Base-by-base conservation (phyloP, 2,797 vertebrate species). In the Hybognathus amarus region DNA sequence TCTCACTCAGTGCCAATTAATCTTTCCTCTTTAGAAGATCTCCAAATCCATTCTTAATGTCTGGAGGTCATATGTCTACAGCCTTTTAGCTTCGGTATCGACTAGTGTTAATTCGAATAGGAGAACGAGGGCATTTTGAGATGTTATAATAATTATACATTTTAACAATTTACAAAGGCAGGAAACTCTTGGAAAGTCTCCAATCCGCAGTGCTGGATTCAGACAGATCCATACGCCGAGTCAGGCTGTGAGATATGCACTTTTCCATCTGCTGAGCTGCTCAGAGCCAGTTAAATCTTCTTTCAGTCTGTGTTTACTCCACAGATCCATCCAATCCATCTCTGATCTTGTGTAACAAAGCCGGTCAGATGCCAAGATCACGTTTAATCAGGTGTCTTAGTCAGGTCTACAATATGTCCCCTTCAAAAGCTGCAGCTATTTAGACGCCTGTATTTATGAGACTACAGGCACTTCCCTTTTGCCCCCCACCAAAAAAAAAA, bases 201-300 rank as follows among this genome's bases (percentile, higher is more conserved):
- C 63, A 64, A 59, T 30, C 24, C 27, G 66, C 54, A 45, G 40
- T 70, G 7, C 17, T 64, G 66, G 10, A 71, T 5, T 61, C 17
- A 38, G 45, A 79, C 67, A 38, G 45, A 75, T 54, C 50, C 33
- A 67, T 42, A 45, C 27, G 33, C 27, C 38, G 69, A 80, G 4
- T 17, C 70, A 61, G 22, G 50, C 61, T 45, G 36, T 22, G 27
- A 54, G 33, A 79, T 8, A 47, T 4, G 22, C 40, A 17, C 69
- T 24, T 77, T 56, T 64, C 69, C 77, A 84, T 66, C 69, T 59
- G 77, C 12, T 1, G 22, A 40, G 6, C n/a, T 45, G 71, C 20
- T 59, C 69, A 38, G n/a, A 80, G 45, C 45, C 63, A 22, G 61
- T 40, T n/a, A 61, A 52, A 74, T 36, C 52, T 24, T 47, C n/a